These are phyloP conservation scores for Drosophila ohnishii DNA, from an alignment of 1,140 invertebrate species.

Conservation along the genomic window DNA sequence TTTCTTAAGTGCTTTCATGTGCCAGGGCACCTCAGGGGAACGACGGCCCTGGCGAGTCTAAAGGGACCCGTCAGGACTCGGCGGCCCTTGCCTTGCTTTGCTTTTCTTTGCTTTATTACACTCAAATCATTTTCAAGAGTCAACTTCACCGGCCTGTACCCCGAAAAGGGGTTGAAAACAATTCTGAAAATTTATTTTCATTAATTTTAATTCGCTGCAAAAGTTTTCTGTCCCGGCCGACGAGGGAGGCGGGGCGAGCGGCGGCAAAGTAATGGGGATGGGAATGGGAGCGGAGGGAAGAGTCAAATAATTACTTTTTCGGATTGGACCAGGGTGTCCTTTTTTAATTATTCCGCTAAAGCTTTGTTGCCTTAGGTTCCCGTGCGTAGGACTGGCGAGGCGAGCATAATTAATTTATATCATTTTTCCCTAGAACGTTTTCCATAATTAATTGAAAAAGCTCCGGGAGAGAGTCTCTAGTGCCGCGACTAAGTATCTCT, in stretches of 20 bases:
- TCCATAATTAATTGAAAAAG: constrained; percentile 73
- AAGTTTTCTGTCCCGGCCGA: constrained; percentile 55
- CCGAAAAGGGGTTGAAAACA: constrained; percentile 71
- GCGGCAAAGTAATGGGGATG: background rate
- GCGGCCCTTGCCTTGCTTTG: constrained; percentile 26
- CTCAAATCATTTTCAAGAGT: constrained; percentile 75
- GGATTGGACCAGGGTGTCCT: constrained; percentile 67
- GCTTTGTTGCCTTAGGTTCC: constrained; percentile 54
- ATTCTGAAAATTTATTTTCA: constrained; percentile 81
- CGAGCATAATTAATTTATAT: constrained; percentile 78
- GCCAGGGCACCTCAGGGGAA: constrained; percentile 31
- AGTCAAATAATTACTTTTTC: constrained; percentile 77
- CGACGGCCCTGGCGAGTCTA: constrained; percentile 25
- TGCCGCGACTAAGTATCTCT: constrained; percentile 1
- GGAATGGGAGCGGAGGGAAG: background rate
- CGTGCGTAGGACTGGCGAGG: constrained; percentile 40
- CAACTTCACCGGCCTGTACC: constrained; percentile 36
- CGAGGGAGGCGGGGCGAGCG: background rate
- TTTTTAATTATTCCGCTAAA: constrained; percentile 76
- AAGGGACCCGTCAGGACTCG: constrained; percentile 30
- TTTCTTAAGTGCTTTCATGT: constrained; percentile 77
- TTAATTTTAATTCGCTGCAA: constrained; percentile 79
- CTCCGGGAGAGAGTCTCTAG: constrained; percentile 1
- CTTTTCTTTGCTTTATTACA: constrained; percentile 69
- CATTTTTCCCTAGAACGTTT: constrained; percentile 50